Percentiles rank a stretch among this genome's conserved stretches.
phyloP scores from a whole-genome alignment of 2,113 vertebrate genomes.

The Melanerpes formicivorus region DNA sequence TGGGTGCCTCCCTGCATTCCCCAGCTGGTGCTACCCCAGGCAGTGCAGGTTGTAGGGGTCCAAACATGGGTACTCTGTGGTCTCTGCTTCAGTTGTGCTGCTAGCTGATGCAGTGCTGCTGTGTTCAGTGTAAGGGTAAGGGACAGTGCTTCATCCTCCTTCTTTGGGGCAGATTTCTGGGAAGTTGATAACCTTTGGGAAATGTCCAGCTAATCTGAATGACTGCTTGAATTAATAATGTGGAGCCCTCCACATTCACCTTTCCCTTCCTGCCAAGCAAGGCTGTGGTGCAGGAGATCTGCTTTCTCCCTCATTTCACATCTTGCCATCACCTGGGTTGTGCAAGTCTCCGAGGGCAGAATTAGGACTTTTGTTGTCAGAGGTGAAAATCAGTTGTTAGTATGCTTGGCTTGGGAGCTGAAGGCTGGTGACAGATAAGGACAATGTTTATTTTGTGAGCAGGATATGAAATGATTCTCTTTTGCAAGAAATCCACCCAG shows the following conservation, averaged over 20 bases:
- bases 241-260: accelerated
- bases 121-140: not conserved
- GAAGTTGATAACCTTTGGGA: accelerated
- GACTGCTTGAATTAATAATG: accelerated
- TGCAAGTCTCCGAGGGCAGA: not conserved
- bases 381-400: accelerated
- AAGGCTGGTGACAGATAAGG: not conserved
- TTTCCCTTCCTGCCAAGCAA: not conserved
- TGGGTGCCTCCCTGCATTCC: accelerated
- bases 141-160: accelerated
- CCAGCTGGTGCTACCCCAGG: too few relatives aligned
- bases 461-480: accelerated
- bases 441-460: not conserved
- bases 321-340: not conserved
- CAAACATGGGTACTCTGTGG: too few relatives aligned
- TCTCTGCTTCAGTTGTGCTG: not conserved
- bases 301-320: not conserved
- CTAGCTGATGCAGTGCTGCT: not conserved
- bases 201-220: not conserved
- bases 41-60: not conserved
- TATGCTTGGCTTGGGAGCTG: not conserved
- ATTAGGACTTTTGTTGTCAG: not conserved
- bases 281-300: not conserved
- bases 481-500: not conserved
- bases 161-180: not conserved